Conservation (phyloP, 2,888 invertebrate genomes). For the Blastobasis lacticolella region DNA sequence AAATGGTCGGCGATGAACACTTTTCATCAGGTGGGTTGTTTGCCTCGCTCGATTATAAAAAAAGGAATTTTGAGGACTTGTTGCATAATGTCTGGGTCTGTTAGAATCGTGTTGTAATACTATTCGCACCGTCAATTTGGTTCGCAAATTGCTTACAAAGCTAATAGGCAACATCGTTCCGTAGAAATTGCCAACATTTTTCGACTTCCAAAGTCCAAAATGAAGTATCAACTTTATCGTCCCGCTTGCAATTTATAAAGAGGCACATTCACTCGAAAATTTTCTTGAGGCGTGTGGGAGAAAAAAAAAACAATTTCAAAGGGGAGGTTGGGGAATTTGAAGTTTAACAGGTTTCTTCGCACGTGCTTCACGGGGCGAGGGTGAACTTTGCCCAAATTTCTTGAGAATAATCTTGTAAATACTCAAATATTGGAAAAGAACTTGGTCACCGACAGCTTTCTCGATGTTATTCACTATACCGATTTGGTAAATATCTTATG, state of each 20-base stretch:
- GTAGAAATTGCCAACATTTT: not conserved
- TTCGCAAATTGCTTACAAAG: too few relatives aligned
- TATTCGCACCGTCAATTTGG: too few relatives aligned
- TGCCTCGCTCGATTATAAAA: too few relatives aligned
- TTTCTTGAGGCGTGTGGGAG: slow-evolving; percentile 17
- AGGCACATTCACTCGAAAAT: slow-evolving; percentile 24
- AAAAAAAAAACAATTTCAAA: slow-evolving; percentile 21
- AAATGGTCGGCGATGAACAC: too few relatives aligned
- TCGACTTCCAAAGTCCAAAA: not conserved
- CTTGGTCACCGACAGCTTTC: too few relatives aligned
- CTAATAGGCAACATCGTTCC: not conserved
- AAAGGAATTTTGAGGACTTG: too few relatives aligned
- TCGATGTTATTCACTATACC: too few relatives aligned
- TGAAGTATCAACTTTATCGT: slow-evolving; percentile 8
- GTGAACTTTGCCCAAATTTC: not conserved
- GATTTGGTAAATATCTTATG: not conserved
- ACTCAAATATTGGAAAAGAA: not conserved
- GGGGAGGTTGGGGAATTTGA: slow-evolving; percentile 19
- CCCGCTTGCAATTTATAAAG: slow-evolving; percentile 28
- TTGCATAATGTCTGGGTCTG: too few relatives aligned
- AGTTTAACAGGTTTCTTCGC: slow-evolving; percentile 28
- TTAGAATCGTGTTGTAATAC: too few relatives aligned
- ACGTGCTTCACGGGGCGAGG: slow-evolving; percentile 19
- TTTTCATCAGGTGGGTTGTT: too few relatives aligned
- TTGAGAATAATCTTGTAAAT: not conserved